phyloP scores from a whole-genome alignment of 2,113 vertebrate genomes.

The Eidolon helvum region DNA sequence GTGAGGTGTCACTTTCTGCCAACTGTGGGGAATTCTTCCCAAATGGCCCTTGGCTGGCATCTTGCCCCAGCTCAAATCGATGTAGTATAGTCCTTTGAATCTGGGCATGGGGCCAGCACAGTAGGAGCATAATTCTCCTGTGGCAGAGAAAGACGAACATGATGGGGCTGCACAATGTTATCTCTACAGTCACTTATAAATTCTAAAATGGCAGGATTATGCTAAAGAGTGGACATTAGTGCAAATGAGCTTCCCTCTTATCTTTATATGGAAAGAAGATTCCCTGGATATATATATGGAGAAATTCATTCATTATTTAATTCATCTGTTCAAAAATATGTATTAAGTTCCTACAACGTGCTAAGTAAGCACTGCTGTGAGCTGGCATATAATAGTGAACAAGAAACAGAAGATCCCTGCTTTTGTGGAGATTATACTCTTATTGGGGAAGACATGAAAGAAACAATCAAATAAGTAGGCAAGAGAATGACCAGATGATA shows the following conservation, averaged over 20 bases:
- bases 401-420: neutral
- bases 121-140: neutral
- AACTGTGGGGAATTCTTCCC: constrained; percentile 67
- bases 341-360: neutral
- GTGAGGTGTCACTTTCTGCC: constrained; percentile 51
- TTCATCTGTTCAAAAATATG: neutral
- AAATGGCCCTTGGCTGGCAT: constrained; percentile 57
- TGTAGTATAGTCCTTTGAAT: constrained; percentile 32
- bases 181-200: neutral
- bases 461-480: neutral
- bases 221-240: neutral
- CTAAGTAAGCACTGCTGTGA: neutral
- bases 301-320: neutral
- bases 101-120: constrained; percentile 15
- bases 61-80: constrained; percentile 55
- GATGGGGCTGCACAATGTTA: neutral
- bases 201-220: neutral
- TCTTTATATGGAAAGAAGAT: neutral
- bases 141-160: neutral
- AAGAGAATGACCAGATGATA: neutral
- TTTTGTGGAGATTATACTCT: neutral
- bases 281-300: neutral
- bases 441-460: neutral
- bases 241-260: neutral
- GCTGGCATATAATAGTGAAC: neutral